Evolutionary conservation across 2,113 vertebrate species (phyloP), one percentile per base, ranked within the genome.

Genomic region (Orycteropus afer): DNA sequence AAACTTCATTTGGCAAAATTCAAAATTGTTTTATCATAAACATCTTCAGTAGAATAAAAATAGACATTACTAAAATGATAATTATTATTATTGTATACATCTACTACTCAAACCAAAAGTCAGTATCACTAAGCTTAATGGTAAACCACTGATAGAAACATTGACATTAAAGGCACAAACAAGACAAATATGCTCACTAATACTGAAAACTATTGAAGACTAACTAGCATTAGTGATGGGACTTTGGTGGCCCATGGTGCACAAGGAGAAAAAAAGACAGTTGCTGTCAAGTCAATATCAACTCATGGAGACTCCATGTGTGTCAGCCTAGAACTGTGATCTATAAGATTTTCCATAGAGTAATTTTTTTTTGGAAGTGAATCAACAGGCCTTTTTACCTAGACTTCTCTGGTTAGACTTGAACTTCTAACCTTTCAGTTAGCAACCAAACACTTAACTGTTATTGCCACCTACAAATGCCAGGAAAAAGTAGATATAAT

Each of bases 1-100:
- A 76, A 91, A 86, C 7, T 22, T 82, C 45, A 77, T 18, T 34
- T 77, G 45, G 96, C 10, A 49, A 84, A 71, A 88, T 74, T 95
- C 55, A 74, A 78, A 84, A n/a, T 77, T 23, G 47, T 17, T 23
- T 84, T 63, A 88, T 79, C 42, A 89, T n/a, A 93, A 94, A 76
- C 13, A 77, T 71, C 13, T 84, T 88, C 77, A 20, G 18, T 57
- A 57, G 13, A 79, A 49, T 69, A 90, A 94, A 89, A 73, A 47
- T 61, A 32, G 11, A 65, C 51, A 53, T 22, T 32, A 90, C 49
- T 7, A 90, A 91, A 90, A 79, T 53, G 90, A 80, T 90, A 63
- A 61, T 27, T 86, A 81, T 51, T 89, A 15, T n/a, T n/a, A 89
- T 59, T 80, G 7, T 37, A 27, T 49, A 55, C 4, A 1, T 32